Evolutionary conservation across 2,797 vertebrate species (phyloP).

Genomic region (Characodon lateralis): DNA sequence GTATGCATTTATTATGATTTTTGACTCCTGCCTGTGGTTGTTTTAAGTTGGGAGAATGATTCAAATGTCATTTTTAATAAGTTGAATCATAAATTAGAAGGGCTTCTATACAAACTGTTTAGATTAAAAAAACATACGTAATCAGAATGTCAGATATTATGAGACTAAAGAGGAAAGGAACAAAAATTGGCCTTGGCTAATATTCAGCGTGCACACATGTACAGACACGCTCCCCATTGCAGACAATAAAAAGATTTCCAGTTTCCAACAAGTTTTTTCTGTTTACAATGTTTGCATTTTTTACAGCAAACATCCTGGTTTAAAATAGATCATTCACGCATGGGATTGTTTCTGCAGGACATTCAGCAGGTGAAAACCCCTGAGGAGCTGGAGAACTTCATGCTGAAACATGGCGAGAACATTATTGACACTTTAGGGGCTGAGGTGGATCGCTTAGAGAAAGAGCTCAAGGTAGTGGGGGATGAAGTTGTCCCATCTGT

Average conservation of each 20-base stretch:
- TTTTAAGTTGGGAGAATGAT: neutral
- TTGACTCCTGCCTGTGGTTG: neutral
- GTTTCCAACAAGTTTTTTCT: neutral
- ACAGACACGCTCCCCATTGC: too few relatives aligned
- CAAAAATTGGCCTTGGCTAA: neutral
- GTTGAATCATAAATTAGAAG: neutral
- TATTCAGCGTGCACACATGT: too few relatives aligned
- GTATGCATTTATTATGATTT: neutral
- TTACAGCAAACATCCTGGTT: neutral
- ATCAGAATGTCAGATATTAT: neutral
- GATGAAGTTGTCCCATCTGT: neutral
- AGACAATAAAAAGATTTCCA: neutral
- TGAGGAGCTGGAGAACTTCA: slow-evolving; percentile 94
- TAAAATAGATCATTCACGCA: neutral
- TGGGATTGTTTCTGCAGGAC: slow-evolving; percentile 81
- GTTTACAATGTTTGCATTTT: neutral
- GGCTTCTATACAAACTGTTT: neutral
- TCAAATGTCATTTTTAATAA: neutral
- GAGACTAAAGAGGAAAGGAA: neutral
- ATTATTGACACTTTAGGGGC: slow-evolving; percentile 96
- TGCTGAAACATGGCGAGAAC: slow-evolving; percentile 98
- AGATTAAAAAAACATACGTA: neutral
- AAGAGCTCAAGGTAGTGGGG: slow-evolving; percentile 90
- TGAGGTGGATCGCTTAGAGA: slow-evolving; percentile 97
- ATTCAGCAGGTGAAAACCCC: slow-evolving; percentile 95